Base-by-base conservation (phyloP, 1,140 invertebrate genomes). In the Meloidogyne hapla region DNA sequence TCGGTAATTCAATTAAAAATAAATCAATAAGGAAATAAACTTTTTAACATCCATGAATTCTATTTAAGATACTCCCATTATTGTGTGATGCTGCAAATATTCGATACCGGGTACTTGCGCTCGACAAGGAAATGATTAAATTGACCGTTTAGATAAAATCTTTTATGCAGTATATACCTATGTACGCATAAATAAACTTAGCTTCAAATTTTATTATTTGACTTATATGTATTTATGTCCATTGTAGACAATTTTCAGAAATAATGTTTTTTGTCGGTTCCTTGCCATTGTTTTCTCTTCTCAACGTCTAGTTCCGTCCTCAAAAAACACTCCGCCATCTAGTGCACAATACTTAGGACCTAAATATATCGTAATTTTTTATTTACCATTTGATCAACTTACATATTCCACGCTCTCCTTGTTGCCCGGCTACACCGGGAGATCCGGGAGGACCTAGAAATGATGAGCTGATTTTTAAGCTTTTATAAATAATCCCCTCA, bases 351-450 rank as follows among this genome's bases (percentile, higher is more conserved):
- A 81, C 69, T 81, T 83, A 28, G 83, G 83, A n/a, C 70, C 70
- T 73, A 28, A 28, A 25, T 56, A 26, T 33, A 10, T 26, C 6
- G 38, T n/a, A 25, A n/a, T n/a, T 28, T 6, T 23, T 45, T 38
- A 63, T 62, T 70, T 23, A 6, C 5, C 0, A 0, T 62, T 70
- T 63, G 4, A 33, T 62, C 33, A n/a, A 33, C 70, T 33, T 33
- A 82, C 82, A 83, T 28, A 83, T 85, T 48, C 82, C 82, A 63
- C 80, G 69, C 38, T 82, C 75, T 71, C 83, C 83, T n/a, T 78
- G 75, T 62, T 82, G 76, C 72, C 84, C 84, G 65, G 81, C 66
- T 21, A 68, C 40, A 8, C 74, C 79, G 12, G 25, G 10, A 21
- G 69, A 28, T 56, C 81, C 81, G 9, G 81, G 73, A 12, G 70